Evolutionary conservation across 2,113 vertebrate species (phyloP), one percentile per base, ranked within the genome.

Genomic region (Lepus americanus): DNA sequence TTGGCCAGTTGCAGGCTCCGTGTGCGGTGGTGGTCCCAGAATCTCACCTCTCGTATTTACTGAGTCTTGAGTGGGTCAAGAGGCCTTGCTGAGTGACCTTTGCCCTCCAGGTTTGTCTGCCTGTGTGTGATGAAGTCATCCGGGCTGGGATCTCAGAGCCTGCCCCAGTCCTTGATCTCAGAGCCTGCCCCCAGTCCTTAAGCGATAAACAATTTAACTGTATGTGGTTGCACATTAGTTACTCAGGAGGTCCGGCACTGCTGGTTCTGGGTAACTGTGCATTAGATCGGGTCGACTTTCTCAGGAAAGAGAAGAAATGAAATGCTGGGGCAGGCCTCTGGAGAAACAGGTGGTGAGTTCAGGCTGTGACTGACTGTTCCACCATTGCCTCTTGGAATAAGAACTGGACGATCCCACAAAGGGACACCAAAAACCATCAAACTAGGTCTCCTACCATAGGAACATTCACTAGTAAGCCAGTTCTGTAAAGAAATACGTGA

Each of bases 281-380:
- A 44, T 49, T 95, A 29, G 49, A 55, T 44, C 64, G 39, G 51
- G 53, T 29, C 76, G 61, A 74, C 83, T 95, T 70, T 94, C 59
- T 90, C 59, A 78, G 79, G 89, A 74, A 80, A 84, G 66, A 80
- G 72, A 80, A 90, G 61, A 95, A 76, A 25, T 69, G 36, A 39
- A 77, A 61, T 53, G 14, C 63, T 27, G 23, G 31, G 10, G 6
- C 63, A 27, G 31, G 44, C 44, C 44, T 44, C 44, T 44, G 44
- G 44, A 44, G 44, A 44, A 44, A 44, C 44, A 11, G 20, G 8
- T 1, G 3, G 25, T 64, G 61, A 2, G 8, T 3, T 66, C 51
- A 51, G 49, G 6, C 51, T 74, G 49, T 29, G 36, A 64, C 19
- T 73, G 11, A 63, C 36, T 23, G 33, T 29, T 36, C 23, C n/a